phyloP scores from a whole-genome alignment of 2,797 vertebrate species.

The Aselliscus stoliczkanus region DNA sequence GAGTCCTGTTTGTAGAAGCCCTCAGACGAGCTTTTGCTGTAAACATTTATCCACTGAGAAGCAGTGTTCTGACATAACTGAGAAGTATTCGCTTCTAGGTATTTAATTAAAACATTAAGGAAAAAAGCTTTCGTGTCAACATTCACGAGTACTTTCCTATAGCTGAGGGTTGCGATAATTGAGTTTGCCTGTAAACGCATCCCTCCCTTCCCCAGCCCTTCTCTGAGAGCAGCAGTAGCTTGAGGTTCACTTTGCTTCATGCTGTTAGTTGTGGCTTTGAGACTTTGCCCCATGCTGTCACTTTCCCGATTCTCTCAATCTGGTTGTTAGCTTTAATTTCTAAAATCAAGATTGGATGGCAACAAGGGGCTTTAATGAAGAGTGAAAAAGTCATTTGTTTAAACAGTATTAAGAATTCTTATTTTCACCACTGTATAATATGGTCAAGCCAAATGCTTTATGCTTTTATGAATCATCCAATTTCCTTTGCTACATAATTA shows the following conservation, averaged over 20 bases:
- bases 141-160: slow-evolving; percentile 80
- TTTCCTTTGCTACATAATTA: slow-evolving; percentile 62
- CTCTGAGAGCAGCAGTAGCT: slow-evolving; percentile 79
- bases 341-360: slow-evolving; percentile 82
- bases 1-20: slow-evolving; percentile 83
- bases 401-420: slow-evolving; percentile 78
- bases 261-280: slow-evolving; percentile 86
- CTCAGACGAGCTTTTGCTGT: slow-evolving; percentile 79
- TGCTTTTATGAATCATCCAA: slow-evolving; percentile 67
- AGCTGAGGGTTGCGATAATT: slow-evolving; percentile 79
- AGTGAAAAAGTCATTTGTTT: slow-evolving; percentile 78
- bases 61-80: slow-evolving; percentile 79
- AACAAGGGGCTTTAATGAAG: slow-evolving; percentile 83
- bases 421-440: slow-evolving; percentile 22
- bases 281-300: slow-evolving; percentile 82
- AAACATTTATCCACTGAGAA: slow-evolving; percentile 85
- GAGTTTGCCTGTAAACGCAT: slow-evolving; percentile 78
- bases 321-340: slow-evolving; percentile 85
- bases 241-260: slow-evolving; percentile 81
- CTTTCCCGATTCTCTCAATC: slow-evolving; percentile 81
- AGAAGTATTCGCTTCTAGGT: slow-evolving; percentile 83
- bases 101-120: slow-evolving; percentile 89
- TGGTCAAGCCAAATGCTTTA: slow-evolving; percentile 64
- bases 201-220: slow-evolving; percentile 42
- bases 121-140: slow-evolving; percentile 82